Evolutionary conservation across 1,140 invertebrate species (phyloP).

Genomic region (Anagrus nilaparvatae): DNA sequence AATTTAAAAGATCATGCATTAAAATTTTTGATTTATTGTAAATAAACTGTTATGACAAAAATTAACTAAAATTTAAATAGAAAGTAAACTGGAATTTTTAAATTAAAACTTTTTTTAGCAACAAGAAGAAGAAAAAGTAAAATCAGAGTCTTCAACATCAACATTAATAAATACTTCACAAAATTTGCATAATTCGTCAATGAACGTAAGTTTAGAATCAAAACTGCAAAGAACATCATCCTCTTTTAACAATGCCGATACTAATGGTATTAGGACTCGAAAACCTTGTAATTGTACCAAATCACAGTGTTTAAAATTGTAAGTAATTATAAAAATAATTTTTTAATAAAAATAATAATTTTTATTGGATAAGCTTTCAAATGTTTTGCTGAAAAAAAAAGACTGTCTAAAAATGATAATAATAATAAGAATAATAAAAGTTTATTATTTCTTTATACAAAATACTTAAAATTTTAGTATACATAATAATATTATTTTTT

Average conservation of each 20-base stretch:
- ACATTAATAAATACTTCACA: constrained; percentile 33
- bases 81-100: no score
- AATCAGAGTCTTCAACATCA: constrained; percentile 27
- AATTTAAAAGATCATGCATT: no score
- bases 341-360: constrained; percentile 4
- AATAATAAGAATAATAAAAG: not conserved
- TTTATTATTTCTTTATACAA: not conserved
- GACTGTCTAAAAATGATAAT: not conserved
- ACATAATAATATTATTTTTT: constrained; percentile 8
- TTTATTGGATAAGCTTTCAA: no score
- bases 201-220: constrained; percentile 26
- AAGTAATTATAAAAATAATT: constrained; percentile 33
- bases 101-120: constrained; percentile 12
- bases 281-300: constrained; percentile 99
- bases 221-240: constrained; percentile 33
- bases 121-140: constrained; percentile 30
- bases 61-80: no score
- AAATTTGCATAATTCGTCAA: constrained; percentile 25
- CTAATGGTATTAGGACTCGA: constrained; percentile 65
- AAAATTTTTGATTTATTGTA: no score
- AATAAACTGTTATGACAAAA: no score
- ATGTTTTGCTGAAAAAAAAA: not conserved
- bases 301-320: constrained; percentile 95
- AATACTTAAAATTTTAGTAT: constrained; percentile 5
- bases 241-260: constrained; percentile 38